phyloP scores from a whole-genome alignment of 2,113 vertebrate genomes.

The Todiramphus saurophagus region DNA sequence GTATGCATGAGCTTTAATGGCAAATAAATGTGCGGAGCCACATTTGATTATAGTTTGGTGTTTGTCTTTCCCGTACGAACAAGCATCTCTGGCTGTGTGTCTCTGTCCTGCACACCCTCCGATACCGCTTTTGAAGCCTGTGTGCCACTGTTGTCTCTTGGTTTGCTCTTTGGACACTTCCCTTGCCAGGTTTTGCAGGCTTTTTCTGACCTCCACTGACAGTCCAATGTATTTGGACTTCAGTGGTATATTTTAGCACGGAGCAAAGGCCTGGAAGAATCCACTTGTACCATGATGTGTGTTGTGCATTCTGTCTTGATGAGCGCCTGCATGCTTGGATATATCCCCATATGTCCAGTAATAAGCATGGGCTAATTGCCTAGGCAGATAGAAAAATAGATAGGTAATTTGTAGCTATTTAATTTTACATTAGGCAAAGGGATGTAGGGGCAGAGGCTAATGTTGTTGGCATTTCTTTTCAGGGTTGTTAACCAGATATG shows the following conservation, averaged over 20 bases:
- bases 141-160: neutral
- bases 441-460: slow-evolving; percentile 69
- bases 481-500: slow-evolving; percentile 68
- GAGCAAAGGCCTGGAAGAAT: neutral
- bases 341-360: slow-evolving; percentile 60
- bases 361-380: slow-evolving; percentile 55
- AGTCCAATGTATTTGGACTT: neutral
- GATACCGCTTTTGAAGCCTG: neutral
- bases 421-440: slow-evolving; percentile 66
- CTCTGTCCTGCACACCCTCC: neutral
- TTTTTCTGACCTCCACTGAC: neutral
- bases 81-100: neutral
- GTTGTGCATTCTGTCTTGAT: neutral
- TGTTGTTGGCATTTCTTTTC: slow-evolving; percentile 69
- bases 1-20: neutral
- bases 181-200: neutral
- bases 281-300: neutral
- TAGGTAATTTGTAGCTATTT: slow-evolving; percentile 69
- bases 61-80: slow-evolving; percentile 48
- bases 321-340: neutral
- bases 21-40: neutral
- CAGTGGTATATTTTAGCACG: neutral
- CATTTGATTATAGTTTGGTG: neutral
- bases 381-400: slow-evolving; percentile 68
- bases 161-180: neutral